Evolutionary conservation across 2,113 vertebrate species (phyloP), one percentile per base, ranked within the genome.

Genomic region (Nerophis ophidion): DNA sequence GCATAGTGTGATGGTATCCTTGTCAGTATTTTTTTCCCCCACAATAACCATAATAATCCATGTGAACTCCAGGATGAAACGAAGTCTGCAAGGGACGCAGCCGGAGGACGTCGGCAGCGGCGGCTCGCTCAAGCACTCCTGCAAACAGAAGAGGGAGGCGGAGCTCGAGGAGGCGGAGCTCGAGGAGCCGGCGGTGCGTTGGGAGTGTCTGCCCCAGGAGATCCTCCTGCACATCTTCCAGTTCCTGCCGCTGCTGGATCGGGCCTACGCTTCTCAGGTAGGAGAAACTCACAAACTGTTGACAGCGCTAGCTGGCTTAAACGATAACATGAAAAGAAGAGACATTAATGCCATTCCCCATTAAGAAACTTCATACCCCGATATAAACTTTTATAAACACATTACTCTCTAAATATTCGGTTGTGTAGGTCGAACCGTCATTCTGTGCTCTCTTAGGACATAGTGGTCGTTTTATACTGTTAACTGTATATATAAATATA

Each of bases 161-260:
- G 65, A 76, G 8, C 42, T 48, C 13, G 67, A 64, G 47, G 81
- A 55, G n/a, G n/a, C n/a, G n/a, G n/a, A n/a, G n/a, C n/a, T n/a
- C n/a, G n/a, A n/a, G 2, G 72, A 87, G 40, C 76, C 56, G 52
- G 77, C 58, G 52, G 48, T 19, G 63, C 15, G 86, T 53, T 98
- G 96, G 95, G 91, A 91, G 0, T 87, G 89, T 80, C 84, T 98
- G 17, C 92, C 95, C 14, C 94, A 93, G 72, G 95, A 98, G 76
- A 89, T 97, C 42, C 85, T 98, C 73, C 91, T 97, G 34, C 93
- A 95, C 52, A 81, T 98, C 48, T 97, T 97, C 65, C 93, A 96
- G 87, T 93, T 93, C 78, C 82, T 98, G 74, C 94, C 96, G 52
- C 92, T 98, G 38, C 89, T 97, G 75, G 94, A 97, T 72, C 87